Evolutionary conservation across 1,140 invertebrate species (phyloP).

Genomic region (Piezodorus guildinii): DNA sequence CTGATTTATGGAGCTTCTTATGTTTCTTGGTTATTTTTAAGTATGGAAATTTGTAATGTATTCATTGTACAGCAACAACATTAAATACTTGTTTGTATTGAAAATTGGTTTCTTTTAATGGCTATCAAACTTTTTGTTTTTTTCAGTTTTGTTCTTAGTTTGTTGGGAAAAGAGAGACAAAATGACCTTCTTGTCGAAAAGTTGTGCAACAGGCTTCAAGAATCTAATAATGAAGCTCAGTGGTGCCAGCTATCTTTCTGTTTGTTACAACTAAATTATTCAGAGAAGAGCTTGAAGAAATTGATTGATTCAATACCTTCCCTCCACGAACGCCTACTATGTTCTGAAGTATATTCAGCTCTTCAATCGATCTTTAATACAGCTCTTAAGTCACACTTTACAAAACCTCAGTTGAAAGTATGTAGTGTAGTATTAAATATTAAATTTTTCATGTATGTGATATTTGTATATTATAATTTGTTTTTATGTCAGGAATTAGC

Average conservation of each 20-base stretch:
- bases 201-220: constrained; percentile 67
- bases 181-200: constrained; percentile 81
- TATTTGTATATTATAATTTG: neutral
- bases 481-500: constrained; percentile 6
- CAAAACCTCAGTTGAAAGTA: constrained; percentile 18
- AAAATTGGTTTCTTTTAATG: neutral
- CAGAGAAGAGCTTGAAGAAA: constrained; percentile 28
- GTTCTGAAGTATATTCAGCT: constrained; percentile 10
- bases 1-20: neutral
- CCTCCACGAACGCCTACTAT: constrained; percentile 15
- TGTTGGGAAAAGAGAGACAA: constrained; percentile 79
- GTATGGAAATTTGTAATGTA: neutral
- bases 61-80: no score
- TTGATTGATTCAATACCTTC: constrained; percentile 25
- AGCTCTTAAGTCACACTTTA: constrained; percentile 10
- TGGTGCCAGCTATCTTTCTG: constrained; percentile 65
- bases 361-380: constrained; percentile 10
- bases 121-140: constrained; percentile 18
- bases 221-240: constrained; percentile 57
- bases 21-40: no score
- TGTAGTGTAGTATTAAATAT: no score
- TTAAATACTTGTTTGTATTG: no score
- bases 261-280: constrained; percentile 32
- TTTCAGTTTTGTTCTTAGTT: constrained; percentile 62
- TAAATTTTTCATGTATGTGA: no score